Evolutionary conservation across 2,888 invertebrate species (phyloP), one percentile per base, ranked within the genome.

Genomic region (Tiliacea aurago): DNA sequence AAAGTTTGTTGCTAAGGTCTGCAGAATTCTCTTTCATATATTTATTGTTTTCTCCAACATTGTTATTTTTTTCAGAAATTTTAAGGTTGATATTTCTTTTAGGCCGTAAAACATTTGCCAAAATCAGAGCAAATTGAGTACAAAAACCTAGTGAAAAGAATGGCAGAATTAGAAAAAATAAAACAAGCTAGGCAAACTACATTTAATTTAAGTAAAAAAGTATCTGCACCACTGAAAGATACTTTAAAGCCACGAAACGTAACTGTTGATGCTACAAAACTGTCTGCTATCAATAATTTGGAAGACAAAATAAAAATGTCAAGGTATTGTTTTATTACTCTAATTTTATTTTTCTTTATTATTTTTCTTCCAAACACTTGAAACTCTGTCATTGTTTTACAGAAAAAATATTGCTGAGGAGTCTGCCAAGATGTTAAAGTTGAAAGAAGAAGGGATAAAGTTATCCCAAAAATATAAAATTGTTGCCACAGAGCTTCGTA

Each of bases 61-160:
- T 70, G 20, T 75, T 55, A 62, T 59, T 75, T 59, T 64, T 72
- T 87, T 68, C 41, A 74, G 69, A 78, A 33, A 62, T 58, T 81
- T 74, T 64, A 74, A 78, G 70, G 61, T 70, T 69, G 0, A 67
- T 76, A 56, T 81, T 82, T 83, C 43, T 94, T 94, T 89, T 90
- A 95, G 95, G 92, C 94, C 73, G 94, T 96, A 58, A 95, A 92
- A 80, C 93, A 96, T 90, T 93, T 96, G 85, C 96, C 96, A 23
- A 95, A 94, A 86, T 94, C 95, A 18, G 95, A 95, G 85, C 96
- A 96, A 89, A 93, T 95, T 81, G 96, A 96, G 87, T 96, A 96
- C 83, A 94, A 92, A 86, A 94, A 94, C 81, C 88, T 96, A 81
- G 95, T 96, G 3, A 95, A 93, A 85, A 93, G 95, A 89, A 96